Base-by-base conservation (phyloP, 2,888 invertebrate species). In the Cloeon dipterum region DNA sequence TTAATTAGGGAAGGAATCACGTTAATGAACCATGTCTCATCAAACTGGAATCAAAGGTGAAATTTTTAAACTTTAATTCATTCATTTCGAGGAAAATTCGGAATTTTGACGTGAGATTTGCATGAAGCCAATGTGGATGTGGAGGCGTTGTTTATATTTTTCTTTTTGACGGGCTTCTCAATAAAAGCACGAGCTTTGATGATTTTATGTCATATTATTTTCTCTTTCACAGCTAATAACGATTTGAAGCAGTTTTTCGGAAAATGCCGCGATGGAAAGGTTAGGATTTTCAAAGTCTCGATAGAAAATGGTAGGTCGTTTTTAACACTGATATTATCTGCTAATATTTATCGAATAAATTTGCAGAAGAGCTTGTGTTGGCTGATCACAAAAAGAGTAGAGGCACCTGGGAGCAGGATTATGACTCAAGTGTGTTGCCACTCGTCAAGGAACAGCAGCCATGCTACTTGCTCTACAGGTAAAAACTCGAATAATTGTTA, bases 11-110 rank as follows among this genome's bases (percentile, higher is more conserved):
- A n/a, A n/a, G n/a, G n/a, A n/a, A n/a, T n/a, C n/a, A n/a, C n/a
- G n/a, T n/a, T n/a, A n/a, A n/a, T n/a, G n/a, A n/a, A 63, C 49
- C 54, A 85, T 85, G 85, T 85, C 85, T 52, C 85, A 85, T 55
- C 85, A 85, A 65, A 85, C 85, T 13, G 85, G 85, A 54, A 85
- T 86, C 46, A 76, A 74, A 70, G 81, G 83, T 82, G 63, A 46
- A 42, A 25, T 37, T 36, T 34, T 37, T 25, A 20, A 20, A 26
- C 40, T 33, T 19, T 34, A 38, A 19, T 21, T 36, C 29, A 40
- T 32, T 36, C 25, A 34, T 14, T 2, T n/a, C 19, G 37, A 26
- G 26, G 32, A 20, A 20, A 20, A 20, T 32, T 20, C 14, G 39
- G 4, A 13, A 16, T 7, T 25, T 26, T 20, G 34, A 39, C 26